Evolutionary conservation across 2,797 vertebrate species (phyloP), one percentile per base, ranked within the genome.

Genomic region (Enteromius thamalakanensis): DNA sequence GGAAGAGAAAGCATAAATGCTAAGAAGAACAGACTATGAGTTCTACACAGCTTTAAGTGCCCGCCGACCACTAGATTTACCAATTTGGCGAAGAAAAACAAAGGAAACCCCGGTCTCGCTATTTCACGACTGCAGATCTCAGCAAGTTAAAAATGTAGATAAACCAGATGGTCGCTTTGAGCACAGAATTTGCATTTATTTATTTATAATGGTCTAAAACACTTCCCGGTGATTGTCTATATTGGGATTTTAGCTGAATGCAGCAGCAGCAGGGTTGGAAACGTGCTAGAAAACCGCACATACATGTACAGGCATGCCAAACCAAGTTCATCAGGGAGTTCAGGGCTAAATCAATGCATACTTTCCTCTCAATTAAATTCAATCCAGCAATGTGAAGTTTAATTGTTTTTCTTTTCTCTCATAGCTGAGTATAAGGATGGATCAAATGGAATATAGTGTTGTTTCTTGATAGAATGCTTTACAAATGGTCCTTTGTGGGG

Each of bases 241-340:
- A 89, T 91, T 87, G 89, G 86, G 91, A 91, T 90, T 90, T 86
- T 76, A 88, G 87, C 90, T 89, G 79, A 88, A 85, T 23, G 88
- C 91, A 89, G 87, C 29, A 51, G 32, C 90, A 53, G 49, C 90
- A 87, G 90, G 85, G 89, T 86, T 89, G 88, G 91, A 92, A 94
- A 92, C 90, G 86, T 88, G 85, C 89, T 92, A 90, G 90, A 90
- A 95, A 95, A 94, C 91, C 92, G 87, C 91, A 93, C 80, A 10
- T 82, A 89, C 70, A 45, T 32, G 84, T 75, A 10, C 74, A 42
- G 76, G 51, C 78, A 79, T 80, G 90, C 90, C 91, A 90, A 90
- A 90, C 91, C 93, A 94, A 94, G 93, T 94, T 94, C 92, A 94
- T 89, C 90, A 90, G 88, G 81, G 91, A 92, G 92, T 94, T 94